Evolutionary conservation across 2,797 vertebrate genomes (phyloP).

Genomic region (Halcyon chelicuti): DNA sequence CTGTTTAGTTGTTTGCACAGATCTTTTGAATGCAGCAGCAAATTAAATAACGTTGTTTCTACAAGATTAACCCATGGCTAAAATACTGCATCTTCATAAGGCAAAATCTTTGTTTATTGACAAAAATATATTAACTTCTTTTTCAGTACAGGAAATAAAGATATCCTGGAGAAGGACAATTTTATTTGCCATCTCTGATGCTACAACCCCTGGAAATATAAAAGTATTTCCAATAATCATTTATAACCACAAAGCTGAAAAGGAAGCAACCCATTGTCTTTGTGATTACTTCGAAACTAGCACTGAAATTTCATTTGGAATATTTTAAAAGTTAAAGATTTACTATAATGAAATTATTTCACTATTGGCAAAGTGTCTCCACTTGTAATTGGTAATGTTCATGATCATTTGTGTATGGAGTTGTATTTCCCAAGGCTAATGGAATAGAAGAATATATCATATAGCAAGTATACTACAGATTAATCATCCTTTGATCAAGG

Average conservation of each 20-base stretch:
- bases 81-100: slow-evolving; percentile 54
- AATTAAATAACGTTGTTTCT: slow-evolving; percentile 58
- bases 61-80: slow-evolving; percentile 24
- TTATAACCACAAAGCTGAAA: neutral
- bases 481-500: neutral
- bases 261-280: slow-evolving; percentile 17
- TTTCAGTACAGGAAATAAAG: slow-evolving; percentile 61
- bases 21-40: slow-evolving; percentile 23
- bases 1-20: slow-evolving; percentile 20
- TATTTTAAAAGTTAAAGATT: slow-evolving; percentile 47
- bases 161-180: slow-evolving; percentile 45
- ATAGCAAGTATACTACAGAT: neutral
- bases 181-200: slow-evolving; percentile 18
- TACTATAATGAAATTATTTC: slow-evolving; percentile 46
- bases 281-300: neutral
- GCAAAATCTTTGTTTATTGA: slow-evolving; percentile 61
- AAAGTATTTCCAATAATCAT: slow-evolving; percentile 26
- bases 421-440: neutral
- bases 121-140: slow-evolving; percentile 62
- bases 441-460: neutral
- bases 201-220: slow-evolving; percentile 5
- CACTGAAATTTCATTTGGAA: neutral
- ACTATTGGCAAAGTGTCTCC: slow-evolving; percentile 34
- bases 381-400: neutral
- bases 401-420: neutral